A percentile compares a stretch with the other conserved stretches of the same genome.
These are phyloP conservation scores for Brachirus orientalis DNA, from an alignment of 2,113 vertebrate genomes.

Conservation along the genomic window DNA sequence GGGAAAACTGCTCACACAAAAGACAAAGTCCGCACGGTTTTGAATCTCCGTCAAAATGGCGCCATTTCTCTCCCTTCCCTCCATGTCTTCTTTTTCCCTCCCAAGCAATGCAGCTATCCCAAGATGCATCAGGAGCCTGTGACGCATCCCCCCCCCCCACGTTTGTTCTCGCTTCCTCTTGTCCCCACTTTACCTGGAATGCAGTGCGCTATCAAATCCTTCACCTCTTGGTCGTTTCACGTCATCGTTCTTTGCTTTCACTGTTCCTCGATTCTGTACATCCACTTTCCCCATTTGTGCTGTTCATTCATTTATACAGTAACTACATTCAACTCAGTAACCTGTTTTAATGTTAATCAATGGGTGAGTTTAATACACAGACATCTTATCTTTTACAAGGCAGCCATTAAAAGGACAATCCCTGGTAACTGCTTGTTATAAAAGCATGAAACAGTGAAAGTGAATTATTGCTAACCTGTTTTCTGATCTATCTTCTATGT, in stretches of 20 bases:
- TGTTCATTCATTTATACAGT: background rate
- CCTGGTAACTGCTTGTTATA: slow-evolving; percentile 24
- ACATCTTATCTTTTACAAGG: slow-evolving; percentile 38
- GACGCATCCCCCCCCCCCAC: slow-evolving; percentile 55
- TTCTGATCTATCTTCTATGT: slow-evolving; percentile 7
- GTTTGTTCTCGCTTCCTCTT: slow-evolving; percentile 45
- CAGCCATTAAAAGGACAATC: slow-evolving; percentile 11
- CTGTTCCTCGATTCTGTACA: background rate
- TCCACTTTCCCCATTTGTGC: background rate
- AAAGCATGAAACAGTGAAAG: slow-evolving; percentile 23
- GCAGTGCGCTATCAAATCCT: slow-evolving; percentile 10
- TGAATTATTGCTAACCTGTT: slow-evolving; percentile 20
- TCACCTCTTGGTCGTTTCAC: slow-evolving; percentile 4
- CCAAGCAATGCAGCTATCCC: slow-evolving; percentile 61
- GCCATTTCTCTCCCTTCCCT: slow-evolving; percentile 60
- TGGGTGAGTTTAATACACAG: slow-evolving; percentile 1
- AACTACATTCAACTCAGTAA: background rate
- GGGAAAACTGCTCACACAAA: slow-evolving; percentile 43
- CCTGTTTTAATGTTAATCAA: slow-evolving; percentile 1
- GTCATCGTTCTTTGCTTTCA: background rate
- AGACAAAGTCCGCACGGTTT: slow-evolving; percentile 47
- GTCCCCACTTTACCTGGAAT: slow-evolving; percentile 44
- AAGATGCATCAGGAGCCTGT: slow-evolving; percentile 65
- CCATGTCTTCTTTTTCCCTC: slow-evolving; percentile 37
- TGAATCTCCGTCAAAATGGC: slow-evolving; percentile 73